Base-by-base conservation (phyloP, 2,113 vertebrate genomes). In the Phodopus roborovskii region DNA sequence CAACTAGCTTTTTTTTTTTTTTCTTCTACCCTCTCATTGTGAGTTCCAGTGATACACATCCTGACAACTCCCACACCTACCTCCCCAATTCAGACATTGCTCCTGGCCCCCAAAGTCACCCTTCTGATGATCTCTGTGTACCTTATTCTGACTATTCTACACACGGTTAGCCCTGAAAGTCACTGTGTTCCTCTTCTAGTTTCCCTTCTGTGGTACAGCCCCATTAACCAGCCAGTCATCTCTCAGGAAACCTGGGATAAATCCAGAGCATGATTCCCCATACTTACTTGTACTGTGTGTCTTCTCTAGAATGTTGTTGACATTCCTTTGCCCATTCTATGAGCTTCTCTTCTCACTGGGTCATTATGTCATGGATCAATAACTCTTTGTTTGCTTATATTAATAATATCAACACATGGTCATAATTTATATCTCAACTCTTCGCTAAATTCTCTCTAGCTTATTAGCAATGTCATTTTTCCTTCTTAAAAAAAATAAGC, bases 391-490 rank as follows among this genome's bases (percentile, higher is more conserved):
- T 73, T 87, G 8, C 66, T 70, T 78, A 24, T 68, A 24, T 71
- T 68, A 70, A 70, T 73, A 42, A 77, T 53, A 33, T 30, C 12
- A 24, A 36, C 70, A 53, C 15, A 86, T 17, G 42, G 58, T 45
- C 33, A 74, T 79, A 95, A 79, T 13, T 79, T 81, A 45, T 78
- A 15, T 70, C 48, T 15, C 6, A 1, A 75, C 64, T 88, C 83
- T 91, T 66, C 24, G 39, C 62, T 68, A 7, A 36, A 60, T 91
- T 15, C 8, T 87, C 16, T 71, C 15, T 16, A 66, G 36, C 56
- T 91, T 94, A 88, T 45, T 88, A 71, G 88, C 75, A 90, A 30
- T 68, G 85, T 50, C 8, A n/a, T 71, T 71, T 71, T 71, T 71
- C 50, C 26, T 48, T 15, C 42, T 77, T 28, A 48, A 45, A 77